Base-by-base conservation (phyloP, 2,113 vertebrate species). In the Melanerpes aurifrons region DNA sequence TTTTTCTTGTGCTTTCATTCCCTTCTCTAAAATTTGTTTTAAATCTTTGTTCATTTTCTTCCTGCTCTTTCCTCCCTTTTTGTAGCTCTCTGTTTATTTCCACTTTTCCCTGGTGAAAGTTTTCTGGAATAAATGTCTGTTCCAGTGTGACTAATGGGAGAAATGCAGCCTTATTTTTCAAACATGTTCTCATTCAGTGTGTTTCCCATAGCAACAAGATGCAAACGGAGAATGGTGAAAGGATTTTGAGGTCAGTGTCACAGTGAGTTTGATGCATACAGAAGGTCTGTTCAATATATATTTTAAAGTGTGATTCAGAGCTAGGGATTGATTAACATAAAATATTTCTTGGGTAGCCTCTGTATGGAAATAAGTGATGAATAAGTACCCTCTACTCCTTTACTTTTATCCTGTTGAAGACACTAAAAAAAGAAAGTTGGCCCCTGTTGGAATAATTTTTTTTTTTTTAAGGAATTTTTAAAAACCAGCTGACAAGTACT, bases 201-300 rank as follows among this genome's bases (percentile, higher is more conserved):
- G 20, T 92, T 95, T 86, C 58, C 89, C 89, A 54, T 84, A 70
- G 75, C 73, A 95, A 87, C 67, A 79, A 63, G 53, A 83, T 57
- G 32, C 29, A 83, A 93, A 88, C 76, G 32, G n/a, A 86, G 40
- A 86, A 21, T 7, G 8, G 47, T 47, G 47, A 61, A 75, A 86
- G 59, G 50, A 25, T 62, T 74, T 86, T 77, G 64, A 61, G 7
- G 15, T 47, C 53, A 61, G 35, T 9, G 6, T 68, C 83, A 40
- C 35, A 45, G 12, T 57, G 53, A 61, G 22, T 76, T 89, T 58
- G 29, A 35, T 69, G n/a, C 31, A 15, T 6, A 64, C 12, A 68
- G 48, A 62, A 83, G 22, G 12, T 45, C 56, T 71, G 10, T 69
- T 87, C 20, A 56, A 15, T 72, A 43, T 32, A 3, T 64, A 19